Evolutionary conservation across 92 coral and sea anemone genomes (phyloP), one percentile per base, ranked within the genome.

Genomic region (Epizoanthus rinbou): DNA sequence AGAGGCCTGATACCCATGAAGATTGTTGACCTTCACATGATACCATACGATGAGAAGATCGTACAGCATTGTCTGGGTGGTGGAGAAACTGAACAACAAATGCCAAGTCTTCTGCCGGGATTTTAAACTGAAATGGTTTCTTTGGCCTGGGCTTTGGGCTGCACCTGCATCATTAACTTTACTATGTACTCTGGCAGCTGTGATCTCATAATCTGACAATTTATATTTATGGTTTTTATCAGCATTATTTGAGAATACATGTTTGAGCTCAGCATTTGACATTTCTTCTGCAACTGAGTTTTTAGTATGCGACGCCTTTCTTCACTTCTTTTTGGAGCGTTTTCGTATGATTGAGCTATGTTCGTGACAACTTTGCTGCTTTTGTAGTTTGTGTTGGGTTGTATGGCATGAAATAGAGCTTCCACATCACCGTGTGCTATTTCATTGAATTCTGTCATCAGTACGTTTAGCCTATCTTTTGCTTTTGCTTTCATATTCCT

Each of bases 251-350:
- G 69, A 5, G 21, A 64, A 64, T 64, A 9, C 21, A 7, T 64
- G 69, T 57, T 84, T 88, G 28, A 76, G 64, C 66, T 80, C 87
- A 14, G 85, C 75, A 66, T 82, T 87, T 37, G 66, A 70, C n/a
- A 87, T 72, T 17, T 82, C 83, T 13, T 76, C 75, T 64, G 90
- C 90, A 14, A 87, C 74, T 28, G 79, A 75, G 69, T 85, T 88
- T 85, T 88, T 14, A 84, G 21, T 60, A 79, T 35, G 39, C 74
- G 82, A 3, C 73, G 63, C n/a, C 72, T 84, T 39, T 84, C 74
- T 68, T 73, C 69, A 64, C 69, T 62, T 62, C 66, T 10, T 0
- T 59, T 62, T 0, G 66, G 66, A 24, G 66, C 66, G 4, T 62
- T 21, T 21, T 62, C 21, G 25, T 62, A 62, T 62, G 66, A 62